Conservation (phyloP, 1,140 invertebrate species). For the Aplysia californica region DNA sequence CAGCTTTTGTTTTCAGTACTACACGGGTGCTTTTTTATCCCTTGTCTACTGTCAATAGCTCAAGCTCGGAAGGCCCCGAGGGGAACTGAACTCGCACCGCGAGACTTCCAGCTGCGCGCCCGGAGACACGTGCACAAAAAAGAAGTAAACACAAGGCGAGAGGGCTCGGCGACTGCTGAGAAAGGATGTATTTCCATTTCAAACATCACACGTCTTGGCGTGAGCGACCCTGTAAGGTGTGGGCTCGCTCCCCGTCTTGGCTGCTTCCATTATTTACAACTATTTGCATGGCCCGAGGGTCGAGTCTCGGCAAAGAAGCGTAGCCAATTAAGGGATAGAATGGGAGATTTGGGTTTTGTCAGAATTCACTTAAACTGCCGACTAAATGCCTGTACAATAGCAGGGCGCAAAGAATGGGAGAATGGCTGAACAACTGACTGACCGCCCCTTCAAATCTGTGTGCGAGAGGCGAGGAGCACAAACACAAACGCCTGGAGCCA, state of each 20-base stretch:
- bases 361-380: neutral
- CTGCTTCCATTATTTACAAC: constrained; percentile 11
- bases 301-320: neutral
- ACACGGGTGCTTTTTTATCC: constrained; percentile 6
- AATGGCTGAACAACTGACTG: neutral
- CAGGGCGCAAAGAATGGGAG: neutral
- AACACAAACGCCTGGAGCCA: neutral
- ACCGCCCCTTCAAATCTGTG: neutral
- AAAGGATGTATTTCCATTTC: neutral
- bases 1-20: constrained; percentile 21
- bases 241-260: neutral
- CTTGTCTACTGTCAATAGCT: constrained; percentile 5
- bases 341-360: neutral
- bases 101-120: constrained; percentile 21
- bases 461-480: neutral
- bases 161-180: constrained; percentile 1
- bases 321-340: neutral
- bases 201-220: neutral
- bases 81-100: constrained; percentile 18
- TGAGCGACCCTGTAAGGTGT: neutral
- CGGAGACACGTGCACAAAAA: constrained; percentile 18
- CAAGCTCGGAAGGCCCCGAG: neutral
- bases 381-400: constrained; percentile 19
- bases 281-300: constrained; percentile 10
- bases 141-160: constrained; percentile 1